These are phyloP conservation scores for Raja brachyura DNA, from an alignment of 2,113 vertebrate genomes.

Conservation along the genomic window DNA sequence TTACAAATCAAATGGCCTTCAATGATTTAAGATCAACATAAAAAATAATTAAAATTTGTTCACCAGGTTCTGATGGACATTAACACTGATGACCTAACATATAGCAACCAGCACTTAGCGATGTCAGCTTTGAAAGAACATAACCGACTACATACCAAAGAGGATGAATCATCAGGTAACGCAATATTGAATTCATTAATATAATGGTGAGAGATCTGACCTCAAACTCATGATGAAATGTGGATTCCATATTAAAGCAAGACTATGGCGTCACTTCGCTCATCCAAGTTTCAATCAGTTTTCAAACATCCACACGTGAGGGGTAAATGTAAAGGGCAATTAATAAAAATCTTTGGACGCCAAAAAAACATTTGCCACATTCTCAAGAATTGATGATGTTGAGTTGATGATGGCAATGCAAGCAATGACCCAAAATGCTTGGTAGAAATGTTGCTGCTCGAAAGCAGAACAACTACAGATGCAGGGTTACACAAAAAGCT, in stretches of 20 bases:
- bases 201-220: not conserved
- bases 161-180: not conserved
- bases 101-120: not conserved
- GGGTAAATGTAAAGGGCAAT: not conserved
- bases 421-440: not conserved
- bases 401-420: not conserved
- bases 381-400: not conserved
- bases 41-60: not conserved
- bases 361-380: not conserved
- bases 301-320: not conserved
- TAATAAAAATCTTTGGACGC: not conserved
- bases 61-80: not conserved
- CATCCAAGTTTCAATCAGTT: not conserved
- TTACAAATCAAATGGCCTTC: not conserved
- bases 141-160: not conserved
- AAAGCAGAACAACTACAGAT: no score
- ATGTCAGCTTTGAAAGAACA: not conserved
- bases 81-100: not conserved
- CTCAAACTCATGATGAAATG: not conserved
- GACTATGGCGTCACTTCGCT: no score
- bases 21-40: not conserved
- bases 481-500: no score
- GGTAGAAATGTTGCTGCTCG: no score
- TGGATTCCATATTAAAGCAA: not conserved
- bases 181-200: not conserved